Percentiles rank a stretch among this genome's conserved stretches.
Conservation (phyloP, 2,113 vertebrate species). For the Saccopteryx leptura region DNA sequence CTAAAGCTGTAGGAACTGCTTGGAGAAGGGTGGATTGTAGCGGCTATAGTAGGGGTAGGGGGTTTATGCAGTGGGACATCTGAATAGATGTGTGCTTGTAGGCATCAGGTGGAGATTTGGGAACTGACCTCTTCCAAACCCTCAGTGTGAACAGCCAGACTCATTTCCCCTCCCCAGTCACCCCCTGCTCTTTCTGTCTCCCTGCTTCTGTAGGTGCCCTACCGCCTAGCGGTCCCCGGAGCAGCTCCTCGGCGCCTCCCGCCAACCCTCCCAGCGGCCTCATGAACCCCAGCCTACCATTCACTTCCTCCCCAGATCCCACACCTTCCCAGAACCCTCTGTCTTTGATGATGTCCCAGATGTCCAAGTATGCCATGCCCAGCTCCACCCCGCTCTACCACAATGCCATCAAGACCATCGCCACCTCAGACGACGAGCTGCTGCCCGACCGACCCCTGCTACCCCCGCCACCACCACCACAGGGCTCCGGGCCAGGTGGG, state of each 20-base stretch:
- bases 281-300: slow-evolving; percentile 94
- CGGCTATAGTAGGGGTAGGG: not conserved
- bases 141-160: not conserved
- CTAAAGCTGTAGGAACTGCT: not conserved
- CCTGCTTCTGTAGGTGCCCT: slow-evolving; percentile 82
- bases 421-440: slow-evolving; percentile 98
- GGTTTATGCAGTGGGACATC: not conserved
- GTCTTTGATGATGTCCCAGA: slow-evolving; percentile 99
- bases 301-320: slow-evolving; percentile 94
- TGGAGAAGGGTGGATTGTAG: not conserved
- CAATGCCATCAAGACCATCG: slow-evolving; percentile 99
- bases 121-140: not conserved
- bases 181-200: slow-evolving; percentile 57
- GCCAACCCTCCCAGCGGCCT: slow-evolving; percentile 92
- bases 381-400: slow-evolving; percentile 99
- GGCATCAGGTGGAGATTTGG: not conserved
- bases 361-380: slow-evolving; percentile 99
- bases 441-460: slow-evolving; percentile 95
- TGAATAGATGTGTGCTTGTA: not conserved
- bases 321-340: slow-evolving; percentile 96
- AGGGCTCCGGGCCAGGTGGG: slow-evolving; percentile 93
- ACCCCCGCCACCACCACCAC: slow-evolving; percentile 86
- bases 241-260: slow-evolving; percentile 92
- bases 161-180: slow-evolving; percentile 19
- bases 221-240: slow-evolving; percentile 91